Conservation (phyloP, 2,888 invertebrate species). For the Lucinisca nassula region DNA sequence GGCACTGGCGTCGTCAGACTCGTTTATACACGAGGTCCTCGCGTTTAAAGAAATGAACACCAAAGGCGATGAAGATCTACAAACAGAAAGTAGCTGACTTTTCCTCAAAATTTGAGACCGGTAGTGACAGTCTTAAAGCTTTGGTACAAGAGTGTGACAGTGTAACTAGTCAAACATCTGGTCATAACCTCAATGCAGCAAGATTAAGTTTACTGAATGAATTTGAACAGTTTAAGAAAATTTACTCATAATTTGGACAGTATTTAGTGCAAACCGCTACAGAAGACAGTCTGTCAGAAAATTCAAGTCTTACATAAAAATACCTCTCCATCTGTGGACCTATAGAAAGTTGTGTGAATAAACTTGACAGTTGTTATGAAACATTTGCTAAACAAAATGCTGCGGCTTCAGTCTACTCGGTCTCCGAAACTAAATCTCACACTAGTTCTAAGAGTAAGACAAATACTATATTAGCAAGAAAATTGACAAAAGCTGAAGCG, state of each 20-base stretch:
- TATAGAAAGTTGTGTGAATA: neutral
- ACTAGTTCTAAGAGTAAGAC: neutral
- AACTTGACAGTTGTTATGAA: neutral
- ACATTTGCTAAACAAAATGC: neutral
- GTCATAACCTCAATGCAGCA: neutral
- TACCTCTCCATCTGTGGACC: neutral
- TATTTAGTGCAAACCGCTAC: neutral
- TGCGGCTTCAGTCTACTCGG: neutral
- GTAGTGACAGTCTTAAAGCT: neutral
- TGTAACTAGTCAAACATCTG: neutral
- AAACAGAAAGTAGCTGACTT: neutral
- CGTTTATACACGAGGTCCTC: neutral
- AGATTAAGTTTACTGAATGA: neutral
- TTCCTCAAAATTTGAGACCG: neutral
- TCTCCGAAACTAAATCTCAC: neutral
- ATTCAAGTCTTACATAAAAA: neutral
- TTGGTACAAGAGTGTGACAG: neutral
- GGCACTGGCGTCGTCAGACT: neutral
- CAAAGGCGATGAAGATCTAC: neutral
- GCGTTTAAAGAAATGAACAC: neutral
- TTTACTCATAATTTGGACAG: neutral
- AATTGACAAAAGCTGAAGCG: constrained; percentile 25
- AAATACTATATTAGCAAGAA: neutral
- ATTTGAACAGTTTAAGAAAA: neutral
- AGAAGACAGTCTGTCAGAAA: neutral